Evolutionary conservation across 2,113 vertebrate species (phyloP).

Genomic region (Sapajus apella): DNA sequence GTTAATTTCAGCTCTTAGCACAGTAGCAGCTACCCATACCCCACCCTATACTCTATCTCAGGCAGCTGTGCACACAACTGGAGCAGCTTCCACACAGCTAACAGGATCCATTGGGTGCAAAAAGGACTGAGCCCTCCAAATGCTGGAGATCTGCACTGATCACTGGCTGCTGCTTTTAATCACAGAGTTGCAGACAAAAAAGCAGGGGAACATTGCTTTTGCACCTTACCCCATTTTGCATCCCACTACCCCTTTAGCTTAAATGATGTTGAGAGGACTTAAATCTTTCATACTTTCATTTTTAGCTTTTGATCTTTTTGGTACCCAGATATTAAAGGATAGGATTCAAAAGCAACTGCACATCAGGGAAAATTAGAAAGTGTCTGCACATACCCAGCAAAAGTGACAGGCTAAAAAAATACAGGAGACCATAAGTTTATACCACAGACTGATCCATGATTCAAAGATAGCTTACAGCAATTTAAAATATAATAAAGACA

Average conservation of each 20-base stretch:
- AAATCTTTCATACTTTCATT: background rate
- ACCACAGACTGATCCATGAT: background rate
- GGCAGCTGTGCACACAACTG: background rate
- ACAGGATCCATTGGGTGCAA: background rate
- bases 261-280: background rate
- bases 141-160: background rate
- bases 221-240: background rate
- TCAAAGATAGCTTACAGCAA: background rate
- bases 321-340: background rate
- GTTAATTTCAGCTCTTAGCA: background rate
- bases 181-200: background rate
- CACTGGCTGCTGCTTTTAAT: background rate
- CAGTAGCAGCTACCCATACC: background rate
- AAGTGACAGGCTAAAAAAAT: background rate
- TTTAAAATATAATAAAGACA: background rate
- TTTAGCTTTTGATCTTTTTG: background rate
- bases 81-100: background rate
- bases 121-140: background rate
- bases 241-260: background rate
- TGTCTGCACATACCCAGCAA: background rate
- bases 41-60: background rate
- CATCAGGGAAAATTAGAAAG: background rate
- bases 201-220: background rate
- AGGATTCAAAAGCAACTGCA: background rate
- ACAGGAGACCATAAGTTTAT: background rate